These are phyloP conservation scores for Helicoverpa armigera DNA, from an alignment of 1,140 invertebrate species.

Conservation along the genomic window DNA sequence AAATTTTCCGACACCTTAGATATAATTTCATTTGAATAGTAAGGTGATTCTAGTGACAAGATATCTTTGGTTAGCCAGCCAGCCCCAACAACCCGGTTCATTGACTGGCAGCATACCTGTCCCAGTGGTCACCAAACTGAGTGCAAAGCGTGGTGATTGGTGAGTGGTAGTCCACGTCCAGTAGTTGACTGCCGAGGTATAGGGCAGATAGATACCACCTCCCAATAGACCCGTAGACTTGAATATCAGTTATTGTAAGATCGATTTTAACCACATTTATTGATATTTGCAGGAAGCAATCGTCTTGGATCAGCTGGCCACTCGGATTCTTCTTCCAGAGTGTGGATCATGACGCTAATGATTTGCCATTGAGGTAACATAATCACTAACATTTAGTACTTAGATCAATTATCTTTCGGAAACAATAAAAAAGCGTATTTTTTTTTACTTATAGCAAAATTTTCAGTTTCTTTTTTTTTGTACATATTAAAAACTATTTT, in stretches of 20 bases:
- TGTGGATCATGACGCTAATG: constrained; percentile 90
- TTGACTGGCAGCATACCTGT: constrained; percentile 9
- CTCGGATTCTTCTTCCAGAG: constrained; percentile 94
- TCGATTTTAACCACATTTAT: background rate
- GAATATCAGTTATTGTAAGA: background rate
- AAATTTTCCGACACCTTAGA: background rate
- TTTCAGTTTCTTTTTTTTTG: background rate
- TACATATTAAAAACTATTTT: constrained; percentile 14
- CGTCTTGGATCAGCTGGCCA: constrained; percentile 97
- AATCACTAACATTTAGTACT: constrained; percentile 18
- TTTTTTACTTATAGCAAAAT: too few relatives aligned
- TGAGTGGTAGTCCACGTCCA: constrained; percentile 13
- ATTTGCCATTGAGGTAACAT: constrained; percentile 92
- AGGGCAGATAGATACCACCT: constrained; percentile 14
- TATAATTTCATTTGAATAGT: background rate
- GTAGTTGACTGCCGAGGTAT: constrained; percentile 16
- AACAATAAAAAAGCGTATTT: too few relatives aligned
- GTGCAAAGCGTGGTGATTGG: constrained; percentile 30
- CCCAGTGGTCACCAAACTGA: constrained; percentile 9
- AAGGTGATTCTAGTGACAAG: constrained; percentile 19
- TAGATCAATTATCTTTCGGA: background rate
- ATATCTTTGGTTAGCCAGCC: constrained; percentile 39
- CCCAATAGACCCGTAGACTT: background rate
- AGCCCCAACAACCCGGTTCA: constrained; percentile 27
- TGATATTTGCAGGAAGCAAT: constrained; percentile 78